Percentiles rank a stretch among this genome's conserved stretches.
Evolutionary conservation across 2,113 vertebrate genomes (phyloP).

Genomic region (Podarcis muralis): DNA sequence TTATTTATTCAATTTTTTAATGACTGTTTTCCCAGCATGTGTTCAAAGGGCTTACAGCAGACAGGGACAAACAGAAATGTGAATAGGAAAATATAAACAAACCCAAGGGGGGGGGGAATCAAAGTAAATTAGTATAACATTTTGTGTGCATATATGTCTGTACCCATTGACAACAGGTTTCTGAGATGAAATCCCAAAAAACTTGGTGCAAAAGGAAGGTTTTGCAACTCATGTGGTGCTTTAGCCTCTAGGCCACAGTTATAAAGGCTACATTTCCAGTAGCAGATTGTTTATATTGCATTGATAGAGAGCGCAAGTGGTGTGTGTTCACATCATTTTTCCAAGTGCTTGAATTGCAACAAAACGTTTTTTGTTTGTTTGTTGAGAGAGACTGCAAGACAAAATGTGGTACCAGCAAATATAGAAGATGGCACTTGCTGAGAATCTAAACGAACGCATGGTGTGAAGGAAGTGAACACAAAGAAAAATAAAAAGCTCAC

Average conservation of each 20-base stretch:
- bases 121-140: background rate
- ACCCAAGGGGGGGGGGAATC: fast-evolving
- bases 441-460: too few relatives aligned
- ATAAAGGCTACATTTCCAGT: background rate
- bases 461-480: too few relatives aligned
- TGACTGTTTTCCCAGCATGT: background rate
- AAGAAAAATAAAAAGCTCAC: background rate
- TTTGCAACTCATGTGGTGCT: background rate
- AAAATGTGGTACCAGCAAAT: too few relatives aligned
- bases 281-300: background rate
- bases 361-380: background rate
- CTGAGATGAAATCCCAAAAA: background rate
- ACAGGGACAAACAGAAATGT: background rate
- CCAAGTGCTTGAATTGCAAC: background rate
- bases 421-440: too few relatives aligned
- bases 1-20: background rate
- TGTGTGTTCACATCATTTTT: background rate
- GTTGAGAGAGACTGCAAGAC: background rate
- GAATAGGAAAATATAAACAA: background rate
- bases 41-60: background rate
- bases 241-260: background rate
- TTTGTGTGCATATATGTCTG: background rate
- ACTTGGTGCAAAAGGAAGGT: background rate
- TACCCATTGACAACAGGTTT: background rate
- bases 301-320: background rate